A percentile compares a stretch with the other conserved stretches of the same genome.
phyloP scores from a whole-genome alignment of 2,888 invertebrate species.

The Deladenus siricidicola region DNA sequence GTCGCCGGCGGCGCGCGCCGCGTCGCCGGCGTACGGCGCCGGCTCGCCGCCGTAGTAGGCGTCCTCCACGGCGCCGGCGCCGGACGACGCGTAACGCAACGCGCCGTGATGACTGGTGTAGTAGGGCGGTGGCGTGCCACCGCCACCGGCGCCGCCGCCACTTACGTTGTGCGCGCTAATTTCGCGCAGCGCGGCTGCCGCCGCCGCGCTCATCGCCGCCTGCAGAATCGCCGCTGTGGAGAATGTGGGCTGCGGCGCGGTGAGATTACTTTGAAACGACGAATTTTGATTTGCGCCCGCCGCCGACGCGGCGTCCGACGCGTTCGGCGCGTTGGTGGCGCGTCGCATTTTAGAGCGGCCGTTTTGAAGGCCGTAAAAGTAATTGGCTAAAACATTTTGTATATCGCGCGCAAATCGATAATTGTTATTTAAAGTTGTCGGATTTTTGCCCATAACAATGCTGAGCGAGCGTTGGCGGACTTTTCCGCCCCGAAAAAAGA shows the following conservation, averaged over 20 bases:
- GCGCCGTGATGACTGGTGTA: too few relatives aligned
- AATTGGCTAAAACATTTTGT: background rate
- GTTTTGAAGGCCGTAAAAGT: background rate
- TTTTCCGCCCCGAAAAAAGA: too few relatives aligned
- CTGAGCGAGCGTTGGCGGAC: too few relatives aligned
- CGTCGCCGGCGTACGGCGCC: background rate
- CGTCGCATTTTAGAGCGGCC: slow-evolving; percentile 76
- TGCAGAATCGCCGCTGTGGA: too few relatives aligned
- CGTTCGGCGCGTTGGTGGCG: slow-evolving; percentile 61
- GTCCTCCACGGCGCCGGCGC: background rate
- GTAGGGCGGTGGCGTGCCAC: background rate
- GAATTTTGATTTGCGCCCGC: too few relatives aligned
- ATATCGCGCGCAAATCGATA: background rate
- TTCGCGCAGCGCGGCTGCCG: background rate
- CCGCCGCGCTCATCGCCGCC: background rate
- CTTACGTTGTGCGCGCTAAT: too few relatives aligned
- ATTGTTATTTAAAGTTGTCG: background rate
- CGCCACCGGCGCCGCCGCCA: too few relatives aligned
- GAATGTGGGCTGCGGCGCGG: too few relatives aligned
- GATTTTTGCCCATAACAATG: too few relatives aligned
- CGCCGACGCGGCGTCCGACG: background rate
- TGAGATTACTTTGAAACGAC: too few relatives aligned
- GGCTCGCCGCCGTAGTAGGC: background rate
- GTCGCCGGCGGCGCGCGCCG: background rate
- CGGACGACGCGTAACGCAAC: too few relatives aligned